Evolutionary conservation across 2,888 invertebrate genomes (phyloP).

Genomic region (Sinopyrophorus schimmeli): DNA sequence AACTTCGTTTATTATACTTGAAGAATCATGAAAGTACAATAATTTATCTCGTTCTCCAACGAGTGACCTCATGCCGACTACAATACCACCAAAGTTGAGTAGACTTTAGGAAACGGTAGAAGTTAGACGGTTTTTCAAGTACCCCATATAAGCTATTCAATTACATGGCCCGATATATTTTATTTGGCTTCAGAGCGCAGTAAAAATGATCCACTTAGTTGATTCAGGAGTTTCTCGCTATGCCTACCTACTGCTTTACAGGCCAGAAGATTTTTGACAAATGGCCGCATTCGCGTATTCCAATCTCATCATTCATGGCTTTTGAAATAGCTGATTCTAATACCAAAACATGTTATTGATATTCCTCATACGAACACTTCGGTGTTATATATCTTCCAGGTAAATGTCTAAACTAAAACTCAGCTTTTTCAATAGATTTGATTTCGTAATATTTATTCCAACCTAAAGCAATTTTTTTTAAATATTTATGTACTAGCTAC

Average conservation of each 20-base stretch:
- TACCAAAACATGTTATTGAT: constrained; percentile 27
- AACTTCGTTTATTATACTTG: constrained; percentile 20
- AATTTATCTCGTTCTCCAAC: constrained; percentile 28
- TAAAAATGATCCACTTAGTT: constrained; percentile 49
- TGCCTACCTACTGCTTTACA: constrained; percentile 32
- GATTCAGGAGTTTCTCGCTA: constrained; percentile 37
- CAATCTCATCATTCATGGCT: constrained; percentile 31
- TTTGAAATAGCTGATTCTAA: constrained; percentile 25
- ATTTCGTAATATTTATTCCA: constrained; percentile 11
- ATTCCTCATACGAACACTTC: constrained; percentile 13
- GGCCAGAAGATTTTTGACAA: constrained; percentile 32
- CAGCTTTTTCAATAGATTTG: constrained; percentile 14
- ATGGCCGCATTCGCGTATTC: constrained; percentile 33
- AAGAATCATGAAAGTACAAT: constrained; percentile 31
- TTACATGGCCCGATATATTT: constrained; percentile 36
- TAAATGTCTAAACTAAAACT: constrained; percentile 13
- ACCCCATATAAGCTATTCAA: constrained; percentile 37
- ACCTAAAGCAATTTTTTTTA: too few species aligned
- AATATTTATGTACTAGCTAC: too few species aligned
- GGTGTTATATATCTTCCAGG: constrained; percentile 18
- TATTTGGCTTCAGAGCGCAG: constrained; percentile 35
- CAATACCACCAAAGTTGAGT: constrained; percentile 27
- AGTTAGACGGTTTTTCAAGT: constrained; percentile 33
- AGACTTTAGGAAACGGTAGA: constrained; percentile 30
- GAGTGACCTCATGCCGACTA: constrained; percentile 31